These are phyloP conservation scores for Gila robusta DNA, from an alignment of 2,797 vertebrate species.

Conservation along the genomic window DNA sequence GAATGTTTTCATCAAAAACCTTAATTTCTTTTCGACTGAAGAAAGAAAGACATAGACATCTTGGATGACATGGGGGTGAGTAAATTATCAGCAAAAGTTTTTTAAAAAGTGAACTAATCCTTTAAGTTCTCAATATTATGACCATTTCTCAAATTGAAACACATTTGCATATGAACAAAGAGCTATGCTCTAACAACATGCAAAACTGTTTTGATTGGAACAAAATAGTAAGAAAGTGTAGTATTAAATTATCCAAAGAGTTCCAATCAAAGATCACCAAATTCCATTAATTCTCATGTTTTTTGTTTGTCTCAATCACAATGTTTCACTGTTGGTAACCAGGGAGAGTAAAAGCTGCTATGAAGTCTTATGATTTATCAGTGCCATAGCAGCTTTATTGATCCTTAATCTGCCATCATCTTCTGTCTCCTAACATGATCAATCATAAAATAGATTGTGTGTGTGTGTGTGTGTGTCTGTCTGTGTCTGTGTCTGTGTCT, in stretches of 20 bases:
- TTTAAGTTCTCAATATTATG: neutral
- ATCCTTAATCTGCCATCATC: neutral
- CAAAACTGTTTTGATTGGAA: neutral
- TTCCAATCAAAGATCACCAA: neutral
- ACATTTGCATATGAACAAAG: neutral
- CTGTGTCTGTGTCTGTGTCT: neutral
- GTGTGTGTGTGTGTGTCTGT: neutral
- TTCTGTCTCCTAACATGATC: constrained; percentile 12
- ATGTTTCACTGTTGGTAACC: neutral
- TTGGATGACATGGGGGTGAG: too few relatives aligned
- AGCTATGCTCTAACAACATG: neutral
- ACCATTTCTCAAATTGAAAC: neutral
- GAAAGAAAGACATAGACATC: too few relatives aligned
- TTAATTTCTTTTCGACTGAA: too few relatives aligned
- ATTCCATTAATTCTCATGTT: neutral
- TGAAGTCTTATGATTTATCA: constrained; percentile 8
- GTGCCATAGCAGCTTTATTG: constrained; percentile 14
- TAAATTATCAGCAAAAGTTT: too few relatives aligned
- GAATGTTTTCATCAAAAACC: too few relatives aligned
- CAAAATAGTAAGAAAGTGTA: too few relatives aligned
- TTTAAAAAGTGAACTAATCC: too few relatives aligned
- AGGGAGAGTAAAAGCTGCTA: neutral
- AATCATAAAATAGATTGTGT: constrained; percentile 7
- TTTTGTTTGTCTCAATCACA: neutral
- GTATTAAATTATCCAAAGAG: neutral